Percentiles rank a stretch among this genome's conserved stretches.
Conservation (phyloP, 2,888 invertebrate genomes). For the Bombylius discolor region DNA sequence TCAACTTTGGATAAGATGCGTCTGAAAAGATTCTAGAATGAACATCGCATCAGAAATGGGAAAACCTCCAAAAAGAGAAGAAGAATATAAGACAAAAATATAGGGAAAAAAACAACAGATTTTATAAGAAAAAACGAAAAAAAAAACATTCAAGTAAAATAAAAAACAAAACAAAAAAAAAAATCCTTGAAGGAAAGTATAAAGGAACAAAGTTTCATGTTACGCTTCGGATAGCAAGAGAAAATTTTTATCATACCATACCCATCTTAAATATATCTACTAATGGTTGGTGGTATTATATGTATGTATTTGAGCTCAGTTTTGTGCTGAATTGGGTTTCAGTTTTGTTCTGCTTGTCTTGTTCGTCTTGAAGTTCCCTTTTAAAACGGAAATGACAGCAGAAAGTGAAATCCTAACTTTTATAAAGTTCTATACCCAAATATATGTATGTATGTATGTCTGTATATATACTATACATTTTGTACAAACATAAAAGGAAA, state of each 20-base stretch:
- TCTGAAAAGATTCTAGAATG: not conserved
- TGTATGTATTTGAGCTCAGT: not conserved
- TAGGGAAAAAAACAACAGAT: not conserved
- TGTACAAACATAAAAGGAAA: not conserved
- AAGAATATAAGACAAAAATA: too few relatives aligned
- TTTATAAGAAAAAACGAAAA: not conserved
- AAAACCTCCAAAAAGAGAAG: too few relatives aligned
- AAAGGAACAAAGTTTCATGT: slow-evolving; percentile 12
- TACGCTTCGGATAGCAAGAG: slow-evolving; percentile 13
- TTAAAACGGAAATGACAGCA: slow-evolving; percentile 33
- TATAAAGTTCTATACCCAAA: not conserved
- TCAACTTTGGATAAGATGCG: slow-evolving; percentile 7
- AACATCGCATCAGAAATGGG: not conserved
- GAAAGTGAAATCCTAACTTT: slow-evolving; percentile 15
- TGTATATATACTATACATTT: not conserved
- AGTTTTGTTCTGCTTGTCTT: slow-evolving; percentile 14
- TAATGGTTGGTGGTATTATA: too few relatives aligned
- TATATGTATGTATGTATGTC: not conserved
- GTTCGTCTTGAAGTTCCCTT: slow-evolving; percentile 11
- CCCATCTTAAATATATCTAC: not conserved
- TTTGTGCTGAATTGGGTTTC: slow-evolving; percentile 5
- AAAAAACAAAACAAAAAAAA: slow-evolving; percentile 1
- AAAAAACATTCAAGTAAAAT: not conserved
- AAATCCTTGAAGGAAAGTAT: not conserved
- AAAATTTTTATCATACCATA: slow-evolving; percentile 3